Base-by-base conservation (phyloP, 2,888 invertebrate species). In the Ptilodon capucinus region DNA sequence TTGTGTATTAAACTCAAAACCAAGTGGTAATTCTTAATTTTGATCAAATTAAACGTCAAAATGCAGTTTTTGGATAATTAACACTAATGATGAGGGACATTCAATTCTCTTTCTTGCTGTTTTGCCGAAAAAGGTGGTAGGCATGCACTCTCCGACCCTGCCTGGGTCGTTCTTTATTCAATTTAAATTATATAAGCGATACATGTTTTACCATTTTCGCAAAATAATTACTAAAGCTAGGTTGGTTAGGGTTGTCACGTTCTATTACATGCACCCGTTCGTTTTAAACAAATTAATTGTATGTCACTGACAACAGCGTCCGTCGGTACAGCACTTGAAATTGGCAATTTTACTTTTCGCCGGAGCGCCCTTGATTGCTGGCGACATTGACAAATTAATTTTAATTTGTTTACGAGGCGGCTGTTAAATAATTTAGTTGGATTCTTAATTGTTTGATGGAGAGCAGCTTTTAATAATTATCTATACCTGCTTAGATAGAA, bases 301-400 rank as follows among this genome's bases (percentile, higher is more conserved):
- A 11, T n/a, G 9, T 39, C 28, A 2, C 25, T 45, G 47, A 40
- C 23, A 34, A 38, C 11, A 8, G 17, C 43, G 32, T 36, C 45
- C 34, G 16, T 21, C 25, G 28, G 18, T 21, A 40, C 23, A 17
- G 19, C 54, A 46, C 46, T 47, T 36, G 21, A 41, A 52, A 60
- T 60, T 48, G 51, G 7, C 53, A 54, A 64, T 52, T 44, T 52
- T 38, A 44, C 46, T 38, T 42, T 9, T 16, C 38, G 11, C 19
- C 9, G 41, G 25, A 40, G 47, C 48, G 21, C 40, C 14, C 44
- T 17, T 38, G 53, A 51, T 57, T 61, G 63, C 35, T 36, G 19
- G 16, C 30, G 56, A 70, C 61, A 46, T 40, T 70, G 68, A 65
- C 50, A 54, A 62, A 70, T 70, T 62, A 64, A 54, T 54, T 54